Evolutionary conservation across 1,140 invertebrate genomes (phyloP), one percentile per base, ranked within the genome.

Genomic region (Psilanteris sp.): DNA sequence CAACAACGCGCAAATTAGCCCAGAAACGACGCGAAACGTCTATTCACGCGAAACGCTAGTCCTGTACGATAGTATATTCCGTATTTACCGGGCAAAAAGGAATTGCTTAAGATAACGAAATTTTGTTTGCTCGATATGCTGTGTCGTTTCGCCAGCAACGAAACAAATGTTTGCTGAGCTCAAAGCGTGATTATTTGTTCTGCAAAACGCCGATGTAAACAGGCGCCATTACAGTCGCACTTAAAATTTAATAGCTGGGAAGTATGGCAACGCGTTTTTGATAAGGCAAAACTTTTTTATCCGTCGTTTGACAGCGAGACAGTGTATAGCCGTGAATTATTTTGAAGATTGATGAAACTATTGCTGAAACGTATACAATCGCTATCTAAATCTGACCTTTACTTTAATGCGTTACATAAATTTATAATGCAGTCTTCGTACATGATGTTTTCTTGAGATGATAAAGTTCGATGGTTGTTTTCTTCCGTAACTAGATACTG

Each of bases 31-130:
- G 52, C 44, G 34, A 48, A 32, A 29, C 59, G 52, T 52, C 43
- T 59, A 66, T 73, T 73, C 52, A 61, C 37, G 57, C 31, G 44
- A 61, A 64, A 43, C 26, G 22, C 55, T 3, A 6, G 27, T 37
- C 22, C 31, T 31, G 15, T 15, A 16, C 11, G 15, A 62, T 55
- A 62, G 8, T 71, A 39, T 59, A 20, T 52, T 57, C 55, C 18
- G 50, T 68, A 66, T 76, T 76, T 76, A 76, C 72, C 55, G 8
- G 22, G 31, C 37, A 26, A 37, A 66, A 76, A 61, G 71, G 36
- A 66, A 64, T 76, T 66, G 73, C 66, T 61, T 70, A 41, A 76
- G 59, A 76, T 76, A 70, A 76, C 73, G 36, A 76, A 70, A 76
- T 76, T 76, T 59, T 61, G 66, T 71, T 76, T 70, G 73, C 73